Evolutionary conservation across 2,113 vertebrate species (phyloP), one percentile per base, ranked within the genome.

Genomic region (Scatophagus argus): DNA sequence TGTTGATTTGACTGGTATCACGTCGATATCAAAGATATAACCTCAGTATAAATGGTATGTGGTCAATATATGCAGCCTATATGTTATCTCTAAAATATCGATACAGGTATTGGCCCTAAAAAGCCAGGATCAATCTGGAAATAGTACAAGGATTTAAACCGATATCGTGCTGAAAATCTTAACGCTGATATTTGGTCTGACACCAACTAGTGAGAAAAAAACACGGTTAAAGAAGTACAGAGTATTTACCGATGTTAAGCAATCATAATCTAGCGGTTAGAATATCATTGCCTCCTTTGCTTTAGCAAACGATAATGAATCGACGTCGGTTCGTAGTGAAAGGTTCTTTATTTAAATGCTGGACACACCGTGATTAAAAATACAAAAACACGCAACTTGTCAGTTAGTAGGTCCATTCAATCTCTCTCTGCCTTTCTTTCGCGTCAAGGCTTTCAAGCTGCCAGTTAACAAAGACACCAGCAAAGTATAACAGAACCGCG

Each of bases 341-440:
- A 27, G 12, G 25, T 8, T 52, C 66, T 27, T 47, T 55, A 51
- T 52, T 25, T 11, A 11, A 25, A 73, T 25, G n/a, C 17, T n/a
- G 41, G 13, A 23, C 44, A 52, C 39, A 21, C 11, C 10, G 9
- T 21, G 34, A 39, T 23, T 17, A n/a, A 21, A 61, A 34, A 66
- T 8, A 13, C 3, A 8, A 4, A 60, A 59, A 65, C 3, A 47
- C 7, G 31, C 49, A 60, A 83, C 25, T 66, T 62, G 58, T 69
- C 60, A 71, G 23, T 44, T 3, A 7, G 43, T 68, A 52, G 72
- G 16, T 84, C 79, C 89, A 91, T 91, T 93, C 88, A 92, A 90
- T 86, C 64, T 77, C 2, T 80, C 67, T 23, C 23, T 74, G 67
- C 41, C 25, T 77, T 47, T 23, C 34, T 65, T 66, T 72, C 38